A percentile compares a stretch with the other conserved stretches of the same genome.
Conservation (phyloP, 2,888 invertebrate genomes). For the Drosophila buzzatii region DNA sequence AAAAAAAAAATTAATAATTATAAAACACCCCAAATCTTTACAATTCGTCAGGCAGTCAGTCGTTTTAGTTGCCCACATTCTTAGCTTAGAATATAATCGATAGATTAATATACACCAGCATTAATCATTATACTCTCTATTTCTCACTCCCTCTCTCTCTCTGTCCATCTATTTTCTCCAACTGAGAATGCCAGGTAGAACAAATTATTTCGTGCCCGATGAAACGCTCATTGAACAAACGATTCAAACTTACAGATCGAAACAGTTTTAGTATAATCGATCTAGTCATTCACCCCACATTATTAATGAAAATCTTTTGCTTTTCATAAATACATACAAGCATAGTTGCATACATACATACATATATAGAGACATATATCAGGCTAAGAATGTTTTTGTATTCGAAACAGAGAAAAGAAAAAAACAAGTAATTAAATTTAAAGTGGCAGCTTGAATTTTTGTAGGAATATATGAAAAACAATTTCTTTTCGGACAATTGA, state of each 20-base stretch:
- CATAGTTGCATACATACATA: constrained; percentile 5
- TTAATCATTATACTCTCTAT: constrained; percentile 17
- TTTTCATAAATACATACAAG: constrained; percentile 11
- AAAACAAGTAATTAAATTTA: constrained; percentile 13
- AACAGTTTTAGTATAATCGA: constrained; percentile 29
- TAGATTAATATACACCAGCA: constrained; percentile 48
- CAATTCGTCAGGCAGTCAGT: constrained; percentile 44
- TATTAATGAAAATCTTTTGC: constrained; percentile 18
- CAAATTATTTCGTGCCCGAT: constrained; percentile 33
- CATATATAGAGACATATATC: constrained; percentile 47
- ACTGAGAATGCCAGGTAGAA: constrained; percentile 36
- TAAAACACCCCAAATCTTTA: constrained; percentile 22
- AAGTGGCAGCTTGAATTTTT: constrained; percentile 50
- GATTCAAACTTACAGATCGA: constrained; percentile 33
- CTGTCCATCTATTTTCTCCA: neutral
- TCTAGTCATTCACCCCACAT: constrained; percentile 43
- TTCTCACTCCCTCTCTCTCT: neutral
- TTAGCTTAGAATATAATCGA: constrained; percentile 65
- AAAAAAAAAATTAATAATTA: neutral
- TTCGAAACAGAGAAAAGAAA: constrained; percentile 19
- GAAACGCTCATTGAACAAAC: neutral
- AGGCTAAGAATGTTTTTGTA: constrained; percentile 62
- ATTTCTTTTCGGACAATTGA: constrained; percentile 40
- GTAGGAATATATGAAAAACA: constrained; percentile 26
- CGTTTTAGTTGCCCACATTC: constrained; percentile 55